Evolutionary conservation across 2,113 vertebrate species (phyloP), one percentile per base, ranked within the genome.

Genomic region (Oostethus manadensis): DNA sequence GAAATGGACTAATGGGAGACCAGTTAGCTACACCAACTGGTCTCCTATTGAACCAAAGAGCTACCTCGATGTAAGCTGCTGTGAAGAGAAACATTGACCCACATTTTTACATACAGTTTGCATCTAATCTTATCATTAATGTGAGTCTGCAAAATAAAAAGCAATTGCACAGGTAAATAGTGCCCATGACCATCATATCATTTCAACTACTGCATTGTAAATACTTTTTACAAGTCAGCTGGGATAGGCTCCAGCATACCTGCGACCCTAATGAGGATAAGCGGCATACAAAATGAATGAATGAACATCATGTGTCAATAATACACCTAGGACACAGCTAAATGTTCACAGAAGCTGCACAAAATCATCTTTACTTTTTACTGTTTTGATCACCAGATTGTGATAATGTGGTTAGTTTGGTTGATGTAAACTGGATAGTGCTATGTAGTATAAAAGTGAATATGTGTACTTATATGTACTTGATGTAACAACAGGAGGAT

Each of bases 21-120:
- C 78, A 62, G 70, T 89, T 0, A 64, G 29, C 33, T 98, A 93
- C 78, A 91, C 92, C 61, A 98, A 97, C 84, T 98, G 95, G 95
- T 92, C 88, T 45, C 93, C 94, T 44, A 77, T 88, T 68, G 90
- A 92, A 71, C 71, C 82, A 60, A 84, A 86, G 76, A 84, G 64
- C 45, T 74, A 74, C 20, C 60, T 76, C 44, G 73, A 58, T 66
- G 88, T 90, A 87, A 71, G 87, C 1, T 6, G 1, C 35, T 38
- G 17, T n/a, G 29, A 50, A 48, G 10, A 33, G 14, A 38, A 1
- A 26, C 2, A 13, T 29, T 62, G 18, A 47, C 14, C 10, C 17
- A 18, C 16, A 42, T 17, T 54, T 6, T 4, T 53, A n/a, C 29
- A 33, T 33, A 33, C 29, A 33, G 4, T 8, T 33, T 33, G 23